A percentile compares a stretch with the other conserved stretches of the same genome.
These are phyloP conservation scores for Drosophila kepulauana DNA, from an alignment of 1,140 invertebrate species.

Conservation along the genomic window DNA sequence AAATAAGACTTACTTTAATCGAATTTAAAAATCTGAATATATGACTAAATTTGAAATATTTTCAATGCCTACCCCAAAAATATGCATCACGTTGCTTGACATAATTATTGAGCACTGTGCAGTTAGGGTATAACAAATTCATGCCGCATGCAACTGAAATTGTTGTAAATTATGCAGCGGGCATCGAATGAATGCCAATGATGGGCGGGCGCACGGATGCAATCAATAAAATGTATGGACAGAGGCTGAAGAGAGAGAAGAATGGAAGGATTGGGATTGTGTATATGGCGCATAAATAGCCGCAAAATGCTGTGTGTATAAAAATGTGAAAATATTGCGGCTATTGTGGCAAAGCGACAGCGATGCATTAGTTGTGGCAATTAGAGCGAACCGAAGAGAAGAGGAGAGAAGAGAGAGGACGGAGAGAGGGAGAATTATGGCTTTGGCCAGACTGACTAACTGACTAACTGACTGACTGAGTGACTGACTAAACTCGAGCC, in stretches of 20 bases:
- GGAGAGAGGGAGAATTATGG: neutral
- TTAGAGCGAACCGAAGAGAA: conserved; percentile 44
- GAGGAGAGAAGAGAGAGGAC: neutral
- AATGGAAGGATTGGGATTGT: neutral
- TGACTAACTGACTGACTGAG: conserved; percentile 37
- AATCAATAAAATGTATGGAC: conserved; percentile 67
- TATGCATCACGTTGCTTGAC: neutral
- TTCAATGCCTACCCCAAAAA: neutral
- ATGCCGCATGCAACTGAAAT: conserved; percentile 56
- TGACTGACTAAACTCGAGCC: conserved; percentile 31
- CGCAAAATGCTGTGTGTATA: conserved; percentile 29
- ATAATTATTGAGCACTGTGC: neutral
- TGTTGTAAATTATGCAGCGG: conserved; percentile 75
- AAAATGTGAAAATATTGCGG: conserved; percentile 56
- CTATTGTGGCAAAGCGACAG: conserved; percentile 20
- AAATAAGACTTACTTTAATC: too few species aligned
- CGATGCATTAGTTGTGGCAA: conserved; percentile 60
- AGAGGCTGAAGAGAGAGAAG: neutral
- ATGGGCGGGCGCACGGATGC: conserved; percentile 29
- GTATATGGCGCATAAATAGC: conserved; percentile 21
- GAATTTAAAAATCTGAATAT: too few species aligned
- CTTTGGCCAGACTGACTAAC: conserved; percentile 31
- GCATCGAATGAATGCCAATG: conserved; percentile 70
- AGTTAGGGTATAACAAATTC: conserved; percentile 14
- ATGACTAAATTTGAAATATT: neutral